Evolutionary conservation across 2,113 vertebrate species (phyloP), one percentile per base, ranked within the genome.

Genomic region (Tympanuchus pallidicinctus): DNA sequence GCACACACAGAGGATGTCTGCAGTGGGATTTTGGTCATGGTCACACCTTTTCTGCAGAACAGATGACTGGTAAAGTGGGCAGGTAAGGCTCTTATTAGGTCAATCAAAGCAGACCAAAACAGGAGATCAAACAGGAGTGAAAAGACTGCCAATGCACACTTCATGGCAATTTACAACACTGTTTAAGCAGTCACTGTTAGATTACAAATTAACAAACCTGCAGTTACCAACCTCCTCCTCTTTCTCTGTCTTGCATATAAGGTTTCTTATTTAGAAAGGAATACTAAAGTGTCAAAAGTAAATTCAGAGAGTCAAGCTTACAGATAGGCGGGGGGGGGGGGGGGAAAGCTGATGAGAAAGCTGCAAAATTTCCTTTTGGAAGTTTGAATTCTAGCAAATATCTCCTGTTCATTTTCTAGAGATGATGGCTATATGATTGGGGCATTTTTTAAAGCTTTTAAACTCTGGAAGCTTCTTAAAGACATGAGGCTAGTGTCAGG

Each of bases 381-480:
- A 82, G 1, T 7, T 28, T 42, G 38, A 70, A 76, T 17, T 47
- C 74, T 10, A 65, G 47, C 28, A 28, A 67, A 36, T 4, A 7
- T 65, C 8, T 5, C 22, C 0, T 0, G 13, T 43, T 85, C 17
- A 8, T 43, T 85, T 67, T 80, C 48, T 60, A 45, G 20, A 73
- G 28, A 32, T 17, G 71, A 21, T 8, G 21, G 10, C 20, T 14
- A 16, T 16, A 10, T 42, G 50, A 84, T 40, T 36, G 32, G 18
- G 5, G 14, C 5, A 32, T 18, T 8, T 74, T 75, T n/a, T 25
- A 5, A 30, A 90, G 27, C 66, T 75, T 87, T 88, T 66, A 50
- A 40, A 36, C 52, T 87, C 95, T 89, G 83, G 94, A 97, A 96
- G 69, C 30, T 79, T 87, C 77, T 78, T 61, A 70, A 91, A 89